Base-by-base conservation (phyloP, 2,888 invertebrate genomes). In the Watsonalla binaria region DNA sequence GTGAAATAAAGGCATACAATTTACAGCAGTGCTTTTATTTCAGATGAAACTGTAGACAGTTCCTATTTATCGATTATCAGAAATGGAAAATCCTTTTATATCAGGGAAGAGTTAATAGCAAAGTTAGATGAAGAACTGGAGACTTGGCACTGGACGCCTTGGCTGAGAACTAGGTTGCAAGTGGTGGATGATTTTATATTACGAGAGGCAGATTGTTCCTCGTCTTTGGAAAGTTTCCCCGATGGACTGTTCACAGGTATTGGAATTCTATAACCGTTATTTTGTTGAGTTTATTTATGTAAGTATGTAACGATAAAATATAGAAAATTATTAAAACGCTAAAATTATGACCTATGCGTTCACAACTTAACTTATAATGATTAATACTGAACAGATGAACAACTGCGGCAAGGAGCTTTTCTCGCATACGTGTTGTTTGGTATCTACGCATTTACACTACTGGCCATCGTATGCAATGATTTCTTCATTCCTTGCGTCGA, bases 401-500 rank as follows among this genome's bases (percentile, higher is more conserved):
- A 96, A 74, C 86, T 96, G 45, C 88, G 91, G n/a, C 86, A 93
- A 46, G 98, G 98, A 0, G 97, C 94, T 0, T 90, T 97, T n/a
- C 57, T 95, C 0, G 67, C 97, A 2, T 97, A 97, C 78, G 84
- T 93, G 0, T 62, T 97, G 35, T 93, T 96, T 35, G 96, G 96
- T 0, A 80, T 96, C 34, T 98, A 98, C 78, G 94, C 96, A 62
- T 98, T 98, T 76, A 92, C 96, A 0, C 87, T 96, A 7, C 90
- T 98, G 51, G 97, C 98, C 0, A 93, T 96, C 49, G 95, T 98
- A 5, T 98, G 98, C 84, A 97, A 98, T 75, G 95, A 96, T 70
- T 98, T 96, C 76, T 97, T 98, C 76, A 92, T 98, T 45, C 97
- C 98, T 0, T 94, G 97, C 9, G 94, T 98, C 9, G 97, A 97